Evolutionary conservation across 1,140 invertebrate species (phyloP), one percentile per base, ranked within the genome.

Genomic region (Copidosoma floridanum): DNA sequence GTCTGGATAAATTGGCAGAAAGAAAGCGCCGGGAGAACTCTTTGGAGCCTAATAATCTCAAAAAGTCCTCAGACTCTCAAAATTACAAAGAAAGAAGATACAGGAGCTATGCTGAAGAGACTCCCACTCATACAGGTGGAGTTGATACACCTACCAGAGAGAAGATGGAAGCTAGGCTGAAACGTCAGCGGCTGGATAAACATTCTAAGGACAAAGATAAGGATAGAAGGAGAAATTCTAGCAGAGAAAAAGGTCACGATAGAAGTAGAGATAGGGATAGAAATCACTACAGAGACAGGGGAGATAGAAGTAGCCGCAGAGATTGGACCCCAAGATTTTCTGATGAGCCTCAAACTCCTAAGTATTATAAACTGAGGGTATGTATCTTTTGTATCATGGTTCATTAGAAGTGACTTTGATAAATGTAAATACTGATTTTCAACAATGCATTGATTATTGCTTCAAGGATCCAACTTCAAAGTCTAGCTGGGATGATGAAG

Each of bases 41-140:
- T 16, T 63, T 53, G 50, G 68, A 71, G 27, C 61, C 53, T 16
- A 52, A 32, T 50, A 72, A 21, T 62, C 73, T 32, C 57, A 50
- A n/a, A 55, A 74, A 57, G 70, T 72, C 59, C 50, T 76, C 52
- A 12, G 73, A 71, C 47, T 74, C 68, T 44, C 61, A 63, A 1
- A 72, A 72, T 16, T 4, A 67, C 2, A 82, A 77, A 47, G 76
- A 82, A 21, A 82, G 92, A 64, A 87, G 91, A 75, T 94, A 95
- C 71, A 82, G 95, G 54, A 79, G 85, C 57, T 81, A 87, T 8
- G 84, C 87, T 67, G 87, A 90, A 68, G 95, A 98, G 81, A 97
- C 95, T 7, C 95, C 95, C 0, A 92, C 94, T 0, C 87, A 97
- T 71, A 95, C 94, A 4, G 94, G 94, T 35, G 94, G 95, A 23